Evolutionary conservation across 2,888 invertebrate genomes (phyloP).

Genomic region (Pseudoips prasinana): DNA sequence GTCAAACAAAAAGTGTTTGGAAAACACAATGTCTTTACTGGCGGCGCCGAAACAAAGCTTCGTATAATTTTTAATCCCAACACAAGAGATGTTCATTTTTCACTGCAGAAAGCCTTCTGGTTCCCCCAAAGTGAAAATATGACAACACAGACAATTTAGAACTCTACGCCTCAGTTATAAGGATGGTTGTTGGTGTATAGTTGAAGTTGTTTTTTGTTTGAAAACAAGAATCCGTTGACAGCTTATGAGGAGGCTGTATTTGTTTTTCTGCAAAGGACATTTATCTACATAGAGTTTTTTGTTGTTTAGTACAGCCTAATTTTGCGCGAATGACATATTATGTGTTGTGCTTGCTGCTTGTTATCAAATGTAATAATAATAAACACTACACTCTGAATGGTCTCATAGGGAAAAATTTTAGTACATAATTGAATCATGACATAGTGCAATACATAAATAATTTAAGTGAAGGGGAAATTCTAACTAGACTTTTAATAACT

Average conservation of each 20-base stretch:
- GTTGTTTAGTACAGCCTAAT: conserved; percentile 17
- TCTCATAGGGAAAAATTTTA: too few relatives aligned
- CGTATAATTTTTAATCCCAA: conserved; percentile 75
- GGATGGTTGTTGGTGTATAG: conserved; percentile 10
- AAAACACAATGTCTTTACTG: conserved; percentile 19
- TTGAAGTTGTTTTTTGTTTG: conserved; percentile 23
- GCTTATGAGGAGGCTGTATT: conserved; percentile 65
- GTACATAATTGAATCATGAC: too few relatives aligned
- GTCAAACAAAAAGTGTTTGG: conserved; percentile 23
- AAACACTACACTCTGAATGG: too few relatives aligned
- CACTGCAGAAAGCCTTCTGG: conserved; percentile 49
- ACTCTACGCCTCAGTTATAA: conserved; percentile 36
- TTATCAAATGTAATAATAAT: too few relatives aligned
- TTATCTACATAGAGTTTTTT: conserved; percentile 20
- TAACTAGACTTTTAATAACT: too few relatives aligned
- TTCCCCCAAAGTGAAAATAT: conserved; percentile 22
- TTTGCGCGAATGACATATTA: conserved; percentile 7
- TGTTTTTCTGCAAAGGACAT: conserved; percentile 35
- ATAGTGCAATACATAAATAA: too few relatives aligned
- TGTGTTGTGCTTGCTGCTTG: too few relatives aligned
- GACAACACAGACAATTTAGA: conserved; percentile 23
- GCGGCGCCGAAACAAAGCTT: conserved; percentile 48
- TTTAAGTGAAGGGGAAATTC: too few relatives aligned
- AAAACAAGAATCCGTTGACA: conserved; percentile 54
- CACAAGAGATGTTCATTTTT: conserved; percentile 75